phyloP scores from a whole-genome alignment of 1,140 invertebrate genomes.

The Bacillus rossius region DNA sequence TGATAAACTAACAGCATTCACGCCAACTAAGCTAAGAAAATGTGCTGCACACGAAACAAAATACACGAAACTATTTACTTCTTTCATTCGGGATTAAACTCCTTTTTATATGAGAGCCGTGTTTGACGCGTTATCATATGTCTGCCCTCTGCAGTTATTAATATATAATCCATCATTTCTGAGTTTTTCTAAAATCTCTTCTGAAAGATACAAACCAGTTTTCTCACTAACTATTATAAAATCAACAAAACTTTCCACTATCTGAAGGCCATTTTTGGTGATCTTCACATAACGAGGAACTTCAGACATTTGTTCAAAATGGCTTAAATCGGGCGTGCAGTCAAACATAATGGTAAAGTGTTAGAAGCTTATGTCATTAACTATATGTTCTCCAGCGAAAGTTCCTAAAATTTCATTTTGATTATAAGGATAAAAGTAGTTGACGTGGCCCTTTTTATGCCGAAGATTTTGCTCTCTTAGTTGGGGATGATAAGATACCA shows the following conservation, averaged over 20 bases:
- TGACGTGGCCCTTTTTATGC: background rate
- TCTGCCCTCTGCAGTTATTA: conserved; percentile 20
- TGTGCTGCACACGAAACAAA: conserved; percentile 21
- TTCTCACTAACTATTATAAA: conserved; percentile 18
- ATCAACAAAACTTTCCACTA: conserved; percentile 20
- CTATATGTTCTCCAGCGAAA: conserved; percentile 16
- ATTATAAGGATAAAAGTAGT: conserved; percentile 9
- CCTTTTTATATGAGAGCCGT: conserved; percentile 20
- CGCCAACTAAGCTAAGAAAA: conserved; percentile 30
- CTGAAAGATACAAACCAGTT: conserved; percentile 10
- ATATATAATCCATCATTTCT: conserved; percentile 9
- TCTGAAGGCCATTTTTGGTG: background rate
- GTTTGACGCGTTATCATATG: conserved; percentile 20
- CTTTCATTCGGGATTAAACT: conserved; percentile 15
- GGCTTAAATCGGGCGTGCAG: conserved; percentile 19
- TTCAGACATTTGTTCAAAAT: conserved; percentile 19
- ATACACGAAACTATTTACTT: conserved; percentile 11
- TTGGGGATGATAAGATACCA: conserved; percentile 12
- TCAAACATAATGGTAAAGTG: conserved; percentile 15
- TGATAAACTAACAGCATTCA: conserved; percentile 11
- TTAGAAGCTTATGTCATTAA: conserved; percentile 16
- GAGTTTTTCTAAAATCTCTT: conserved; percentile 18
- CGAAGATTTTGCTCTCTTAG: conserved; percentile 13
- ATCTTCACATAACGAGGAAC: conserved; percentile 16
- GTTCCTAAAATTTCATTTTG: conserved; percentile 15